A percentile compares a stretch with the other conserved stretches of the same genome.
phyloP scores from a whole-genome alignment of 35 echinoderm and acorn worm species.

The Ophiothrix spiculata region DNA sequence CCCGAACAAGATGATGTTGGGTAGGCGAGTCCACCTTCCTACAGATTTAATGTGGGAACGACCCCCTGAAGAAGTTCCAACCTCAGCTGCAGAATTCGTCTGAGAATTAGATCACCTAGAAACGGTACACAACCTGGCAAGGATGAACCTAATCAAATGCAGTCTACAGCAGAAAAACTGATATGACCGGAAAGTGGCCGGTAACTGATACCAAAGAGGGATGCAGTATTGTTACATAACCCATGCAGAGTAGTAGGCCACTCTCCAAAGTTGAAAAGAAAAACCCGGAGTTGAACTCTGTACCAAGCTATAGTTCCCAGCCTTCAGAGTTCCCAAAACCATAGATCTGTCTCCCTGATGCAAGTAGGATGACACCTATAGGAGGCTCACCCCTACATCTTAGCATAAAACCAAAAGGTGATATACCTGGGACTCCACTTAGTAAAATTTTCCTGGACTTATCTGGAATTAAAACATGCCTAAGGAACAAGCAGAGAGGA shows the following conservation, averaged over 20 bases:
- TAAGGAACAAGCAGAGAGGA: no score
- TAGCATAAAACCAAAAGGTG: no score
- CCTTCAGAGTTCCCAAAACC: no score
- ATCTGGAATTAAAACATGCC: no score
- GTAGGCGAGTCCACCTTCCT: slow-evolving; percentile 10
- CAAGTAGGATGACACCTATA: no score
- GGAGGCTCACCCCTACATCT: no score
- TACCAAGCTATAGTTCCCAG: no score
- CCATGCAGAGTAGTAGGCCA: slow-evolving; percentile 10
- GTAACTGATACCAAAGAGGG: not conserved
- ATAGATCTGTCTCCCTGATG: no score
- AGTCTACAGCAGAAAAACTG: not conserved
- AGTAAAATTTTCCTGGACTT: no score
- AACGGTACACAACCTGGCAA: not conserved
- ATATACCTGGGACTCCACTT: no score
- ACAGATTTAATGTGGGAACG: not conserved
- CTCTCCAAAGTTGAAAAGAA: not conserved
- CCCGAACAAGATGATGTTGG: slow-evolving; percentile 41
- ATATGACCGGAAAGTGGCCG: not conserved
- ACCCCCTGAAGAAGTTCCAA: not conserved
- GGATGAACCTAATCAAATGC: not conserved
- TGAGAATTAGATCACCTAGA: not conserved
- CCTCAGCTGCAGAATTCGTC: not conserved
- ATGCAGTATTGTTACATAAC: slow-evolving; percentile 39
- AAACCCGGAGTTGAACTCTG: no score